Evolutionary conservation across 2,888 invertebrate genomes (phyloP).

Genomic region (Macrostomum cliftonense): DNA sequence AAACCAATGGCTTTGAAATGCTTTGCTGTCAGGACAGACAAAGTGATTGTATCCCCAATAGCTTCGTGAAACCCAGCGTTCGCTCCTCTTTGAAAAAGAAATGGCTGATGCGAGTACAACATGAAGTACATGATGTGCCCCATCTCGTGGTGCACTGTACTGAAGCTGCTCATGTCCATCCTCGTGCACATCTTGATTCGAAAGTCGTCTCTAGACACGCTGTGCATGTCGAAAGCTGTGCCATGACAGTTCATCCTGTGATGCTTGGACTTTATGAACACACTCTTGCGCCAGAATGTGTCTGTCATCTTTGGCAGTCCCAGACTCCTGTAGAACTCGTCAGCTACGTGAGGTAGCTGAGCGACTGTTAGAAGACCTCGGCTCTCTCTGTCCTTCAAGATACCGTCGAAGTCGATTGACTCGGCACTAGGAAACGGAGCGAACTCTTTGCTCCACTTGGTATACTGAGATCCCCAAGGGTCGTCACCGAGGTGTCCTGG

Average conservation of each 20-base stretch:
- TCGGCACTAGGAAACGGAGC: slow-evolving; percentile 8
- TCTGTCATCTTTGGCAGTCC: slow-evolving; percentile 11
- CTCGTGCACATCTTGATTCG: slow-evolving; percentile 37
- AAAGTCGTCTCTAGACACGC: slow-evolving; percentile 7
- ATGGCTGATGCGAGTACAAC: slow-evolving; percentile 21
- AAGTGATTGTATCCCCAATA: slow-evolving; percentile 31
- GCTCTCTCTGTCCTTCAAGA: neutral
- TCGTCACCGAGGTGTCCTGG: slow-evolving; percentile 13
- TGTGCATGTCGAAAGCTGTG: slow-evolving; percentile 7
- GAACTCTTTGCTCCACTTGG: slow-evolving; percentile 10
- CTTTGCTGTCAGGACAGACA: slow-evolving; percentile 20
- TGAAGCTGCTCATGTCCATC: slow-evolving; percentile 19
- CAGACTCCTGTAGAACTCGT: slow-evolving; percentile 13
- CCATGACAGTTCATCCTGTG: slow-evolving; percentile 11
- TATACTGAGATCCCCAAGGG: slow-evolving; percentile 13
- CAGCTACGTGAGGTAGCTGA: slow-evolving; percentile 9
- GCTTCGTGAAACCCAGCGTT: slow-evolving; percentile 35
- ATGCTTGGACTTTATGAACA: no score
- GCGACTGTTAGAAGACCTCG: slow-evolving; percentile 3
- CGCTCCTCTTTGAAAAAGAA: slow-evolving; percentile 15
- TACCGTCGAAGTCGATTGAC: slow-evolving; percentile 4
- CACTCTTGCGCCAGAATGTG: slow-evolving; percentile 10
- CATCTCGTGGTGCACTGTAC: slow-evolving; percentile 30
- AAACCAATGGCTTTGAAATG: no score
- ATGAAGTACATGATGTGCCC: slow-evolving; percentile 35